phyloP scores from a whole-genome alignment of 2,797 vertebrate genomes.

The Arnoldichthys spilopterus region DNA sequence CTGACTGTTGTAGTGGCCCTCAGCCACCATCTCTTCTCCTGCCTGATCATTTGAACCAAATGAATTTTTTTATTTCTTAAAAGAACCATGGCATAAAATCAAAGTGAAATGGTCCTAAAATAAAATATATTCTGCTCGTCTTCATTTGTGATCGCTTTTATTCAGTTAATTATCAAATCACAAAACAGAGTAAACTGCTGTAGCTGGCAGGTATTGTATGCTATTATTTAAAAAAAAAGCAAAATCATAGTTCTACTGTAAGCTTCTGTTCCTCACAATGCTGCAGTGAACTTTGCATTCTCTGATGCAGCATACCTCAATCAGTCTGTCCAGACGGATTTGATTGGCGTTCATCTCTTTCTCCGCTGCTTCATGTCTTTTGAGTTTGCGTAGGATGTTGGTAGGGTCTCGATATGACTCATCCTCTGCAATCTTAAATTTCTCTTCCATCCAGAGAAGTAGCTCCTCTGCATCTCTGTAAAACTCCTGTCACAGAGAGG shows the following conservation, averaged over 20 bases:
- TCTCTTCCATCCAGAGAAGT: slow-evolving; percentile 90
- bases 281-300: neutral
- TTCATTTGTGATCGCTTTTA: too few species aligned
- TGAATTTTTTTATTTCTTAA: slow-evolving; percentile 1
- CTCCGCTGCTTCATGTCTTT: slow-evolving; percentile 82
- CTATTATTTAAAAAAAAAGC: too few species aligned
- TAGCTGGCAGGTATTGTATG: too few species aligned
- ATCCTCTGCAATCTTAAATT: slow-evolving; percentile 80
- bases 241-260: too few species aligned
- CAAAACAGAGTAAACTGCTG: too few species aligned
- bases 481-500: slow-evolving; percentile 78
- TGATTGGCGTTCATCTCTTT: slow-evolving; percentile 84
- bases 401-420: slow-evolving; percentile 82
- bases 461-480: slow-evolving; percentile 83
- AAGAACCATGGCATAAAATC: neutral
- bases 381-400: slow-evolving; percentile 82
- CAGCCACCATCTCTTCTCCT: slow-evolving; percentile 77
- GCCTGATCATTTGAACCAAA: slow-evolving; percentile 68
- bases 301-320: slow-evolving; percentile 72
- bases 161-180: too few species aligned
- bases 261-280: too few species aligned
- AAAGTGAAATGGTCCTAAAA: neutral
- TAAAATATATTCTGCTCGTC: neutral
- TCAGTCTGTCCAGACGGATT: slow-evolving; percentile 76
- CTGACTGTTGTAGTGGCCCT: slow-evolving; percentile 70